These are phyloP conservation scores for Psammodynastes pulverulentus DNA, from an alignment of 2,113 vertebrate genomes.

Conservation along the genomic window DNA sequence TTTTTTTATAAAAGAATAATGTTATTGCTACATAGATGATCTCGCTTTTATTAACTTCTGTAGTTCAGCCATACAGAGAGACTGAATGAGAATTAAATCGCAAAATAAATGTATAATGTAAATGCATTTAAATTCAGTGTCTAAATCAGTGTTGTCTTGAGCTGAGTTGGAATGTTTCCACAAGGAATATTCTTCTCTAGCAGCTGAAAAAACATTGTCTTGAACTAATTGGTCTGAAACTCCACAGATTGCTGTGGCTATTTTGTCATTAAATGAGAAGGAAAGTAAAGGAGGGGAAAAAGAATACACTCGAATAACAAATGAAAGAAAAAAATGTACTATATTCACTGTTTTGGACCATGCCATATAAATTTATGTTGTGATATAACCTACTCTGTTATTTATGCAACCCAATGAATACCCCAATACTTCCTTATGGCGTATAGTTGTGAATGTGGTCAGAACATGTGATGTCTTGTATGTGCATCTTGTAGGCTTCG, in stretches of 20 bases:
- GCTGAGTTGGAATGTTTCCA: not conserved
- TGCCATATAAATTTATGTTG: not conserved
- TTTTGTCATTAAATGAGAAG: not conserved
- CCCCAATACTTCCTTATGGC: not conserved
- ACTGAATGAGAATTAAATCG: not conserved
- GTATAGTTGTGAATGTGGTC: not conserved
- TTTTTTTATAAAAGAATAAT: no score
- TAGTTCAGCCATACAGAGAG: not conserved
- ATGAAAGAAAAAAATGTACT: not conserved
- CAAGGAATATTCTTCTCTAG: not conserved
- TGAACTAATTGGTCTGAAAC: not conserved
- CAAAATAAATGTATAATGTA: not conserved
- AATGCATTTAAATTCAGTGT: not conserved
- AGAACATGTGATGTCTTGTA: not conserved
- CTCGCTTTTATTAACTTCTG: not conserved
- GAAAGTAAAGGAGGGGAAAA: no score
- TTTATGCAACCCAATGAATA: not conserved
- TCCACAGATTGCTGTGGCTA: no score
- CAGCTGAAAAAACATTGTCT: not conserved
- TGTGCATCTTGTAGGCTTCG: not conserved
- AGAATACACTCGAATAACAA: no score
- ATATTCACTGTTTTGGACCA: not conserved
- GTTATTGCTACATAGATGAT: no score
- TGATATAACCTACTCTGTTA: not conserved
- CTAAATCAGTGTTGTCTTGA: not conserved